phyloP scores from a whole-genome alignment of 2,113 vertebrate genomes.

The Amphiprion ocellaris region DNA sequence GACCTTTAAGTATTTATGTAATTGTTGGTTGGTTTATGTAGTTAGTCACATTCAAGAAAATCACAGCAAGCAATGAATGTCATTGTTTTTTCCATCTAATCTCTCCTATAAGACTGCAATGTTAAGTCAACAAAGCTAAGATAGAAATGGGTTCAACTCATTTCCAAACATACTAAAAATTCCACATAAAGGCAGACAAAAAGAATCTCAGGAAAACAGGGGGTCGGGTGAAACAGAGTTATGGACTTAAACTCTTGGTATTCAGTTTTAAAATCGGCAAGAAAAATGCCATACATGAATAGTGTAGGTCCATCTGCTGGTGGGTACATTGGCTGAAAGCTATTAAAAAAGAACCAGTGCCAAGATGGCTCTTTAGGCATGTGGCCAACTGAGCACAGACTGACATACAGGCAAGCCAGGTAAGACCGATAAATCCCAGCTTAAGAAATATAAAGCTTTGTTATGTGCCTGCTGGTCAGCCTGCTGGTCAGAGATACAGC shows the following conservation, averaged over 20 bases:
- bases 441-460: not conserved
- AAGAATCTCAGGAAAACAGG: no score
- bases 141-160: not conserved
- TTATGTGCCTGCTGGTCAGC: not conserved
- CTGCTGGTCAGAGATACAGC: not conserved
- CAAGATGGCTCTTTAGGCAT: not conserved
- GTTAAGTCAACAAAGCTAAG: not conserved
- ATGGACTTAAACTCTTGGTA: conserved; percentile 22
- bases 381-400: not conserved
- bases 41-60: not conserved
- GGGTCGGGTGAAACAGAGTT: not conserved
- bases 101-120: not conserved
- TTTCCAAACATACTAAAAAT: conserved; percentile 13
- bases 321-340: not conserved
- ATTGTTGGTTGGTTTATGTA: not conserved
- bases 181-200: no score
- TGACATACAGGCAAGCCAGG: conserved; percentile 23
- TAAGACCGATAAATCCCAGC: not conserved
- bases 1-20: not conserved
- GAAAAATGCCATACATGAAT: not conserved
- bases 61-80: not conserved
- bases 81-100: not conserved
- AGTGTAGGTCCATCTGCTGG: conserved; percentile 12
- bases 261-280: conserved; percentile 45
- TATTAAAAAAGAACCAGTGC: not conserved